Evolutionary conservation across 2,113 vertebrate genomes (phyloP), one percentile per base, ranked within the genome.

Genomic region (Indicator indicator): DNA sequence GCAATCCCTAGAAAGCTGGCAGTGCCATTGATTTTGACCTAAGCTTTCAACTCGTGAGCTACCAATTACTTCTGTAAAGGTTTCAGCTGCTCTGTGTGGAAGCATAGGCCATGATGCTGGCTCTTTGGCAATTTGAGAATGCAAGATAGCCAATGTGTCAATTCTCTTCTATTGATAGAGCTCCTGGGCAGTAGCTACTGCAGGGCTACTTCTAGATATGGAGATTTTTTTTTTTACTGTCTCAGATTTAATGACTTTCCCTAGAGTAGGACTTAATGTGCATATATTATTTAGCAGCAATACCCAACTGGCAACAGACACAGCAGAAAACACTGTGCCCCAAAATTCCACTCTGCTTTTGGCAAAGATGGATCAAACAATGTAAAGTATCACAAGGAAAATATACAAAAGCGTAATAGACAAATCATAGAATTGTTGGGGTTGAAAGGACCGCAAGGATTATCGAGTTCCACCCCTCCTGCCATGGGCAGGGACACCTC

Each of bases 101-200:
- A 74, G 73, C 33, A 44, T 9, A 10, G 9, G 23, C 50, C 0
- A 2, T 0, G 3, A 50, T 3, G 4, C 73, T 54, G 65, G 58
- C 38, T 59, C 44, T 84, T 86, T 55, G 38, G 69, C 55, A 11
- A 46, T 63, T 30, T 36, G 44, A 83, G 55, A 38, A 84, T 44
- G 38, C 23, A 69, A 81, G 40, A 36, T 33, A 89, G 12, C 42
- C 42, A 28, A 69, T 9, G 24, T 50, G 83, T 71, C 44, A 33
- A n/a, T 87, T 44, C 28, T 27, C 9, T 82, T 44, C 44, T 75
- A 14, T 20, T 36, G 83, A 54, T 73, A 63, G 64, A 78, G 44
- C 21, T 68, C 12, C 33, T 54, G 50, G 23, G 27, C 23, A 38
- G 55, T 27, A 67, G 46, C 30, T 82, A 59, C 48, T 72, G 33